A percentile compares a stretch with the other conserved stretches of the same genome.
These are phyloP conservation scores for Eucera pruinosa DNA, from an alignment of 2,888 invertebrate species.

Conservation along the genomic window DNA sequence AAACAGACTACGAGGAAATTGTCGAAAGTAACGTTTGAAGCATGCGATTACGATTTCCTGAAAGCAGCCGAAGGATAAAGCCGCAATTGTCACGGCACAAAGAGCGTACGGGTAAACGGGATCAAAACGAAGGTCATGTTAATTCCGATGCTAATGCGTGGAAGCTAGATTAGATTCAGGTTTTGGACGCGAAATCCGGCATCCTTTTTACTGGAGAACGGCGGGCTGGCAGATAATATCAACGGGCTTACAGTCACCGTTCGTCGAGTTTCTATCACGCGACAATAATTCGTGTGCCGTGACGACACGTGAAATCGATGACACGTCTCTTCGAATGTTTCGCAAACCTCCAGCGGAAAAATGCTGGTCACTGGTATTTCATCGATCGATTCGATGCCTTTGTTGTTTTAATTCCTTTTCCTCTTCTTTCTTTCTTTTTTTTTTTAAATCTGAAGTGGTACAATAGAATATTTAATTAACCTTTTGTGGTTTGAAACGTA, in stretches of 20 bases:
- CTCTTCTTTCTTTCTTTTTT: not conserved
- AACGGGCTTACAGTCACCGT: constrained; percentile 36
- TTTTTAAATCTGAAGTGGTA: not conserved
- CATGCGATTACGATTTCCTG: constrained; percentile 31
- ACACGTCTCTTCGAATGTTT: constrained; percentile 45
- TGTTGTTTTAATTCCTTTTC: not conserved
- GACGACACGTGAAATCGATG: constrained; percentile 65
- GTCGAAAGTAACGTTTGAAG: constrained; percentile 20
- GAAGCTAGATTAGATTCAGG: constrained; percentile 55
- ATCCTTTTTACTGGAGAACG: constrained; percentile 54
- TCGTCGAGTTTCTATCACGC: constrained; percentile 59
- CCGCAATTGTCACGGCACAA: constrained; percentile 36
- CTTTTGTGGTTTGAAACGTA: too few relatives aligned
- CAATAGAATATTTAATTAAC: too few relatives aligned
- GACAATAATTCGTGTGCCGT: constrained; percentile 44
- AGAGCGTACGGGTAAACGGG: constrained; percentile 13
- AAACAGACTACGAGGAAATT: not conserved
- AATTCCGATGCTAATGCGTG: constrained; percentile 48
- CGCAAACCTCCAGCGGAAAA: constrained; percentile 18
- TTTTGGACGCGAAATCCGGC: constrained; percentile 40
- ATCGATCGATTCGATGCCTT: not conserved
- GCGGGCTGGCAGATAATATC: constrained; percentile 68
- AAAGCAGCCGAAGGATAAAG: constrained; percentile 17
- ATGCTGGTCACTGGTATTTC: not conserved
- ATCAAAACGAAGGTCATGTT: constrained; percentile 51